These are phyloP conservation scores for Bombus terrestris DNA, from an alignment of 1,140 invertebrate species.

Conservation along the genomic window DNA sequence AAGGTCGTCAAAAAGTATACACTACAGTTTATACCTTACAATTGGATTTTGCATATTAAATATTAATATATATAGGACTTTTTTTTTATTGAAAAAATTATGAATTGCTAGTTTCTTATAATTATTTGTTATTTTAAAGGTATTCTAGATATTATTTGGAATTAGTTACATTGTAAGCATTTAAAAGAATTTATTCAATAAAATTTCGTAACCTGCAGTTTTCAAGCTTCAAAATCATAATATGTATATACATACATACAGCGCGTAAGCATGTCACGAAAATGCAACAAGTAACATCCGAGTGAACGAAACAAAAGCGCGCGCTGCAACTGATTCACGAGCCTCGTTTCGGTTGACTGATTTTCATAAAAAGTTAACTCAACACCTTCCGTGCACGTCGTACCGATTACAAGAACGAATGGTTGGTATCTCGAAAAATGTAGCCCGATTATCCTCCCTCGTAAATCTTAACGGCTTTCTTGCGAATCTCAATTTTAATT, in stretches of 20 bases:
- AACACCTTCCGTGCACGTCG: too few relatives aligned
- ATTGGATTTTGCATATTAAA: too few relatives aligned
- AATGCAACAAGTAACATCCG: conserved; percentile 47
- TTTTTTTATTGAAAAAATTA: too few relatives aligned
- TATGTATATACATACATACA: too few relatives aligned
- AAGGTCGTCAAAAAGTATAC: too few relatives aligned
- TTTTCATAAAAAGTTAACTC: not conserved
- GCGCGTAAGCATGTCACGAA: not conserved
- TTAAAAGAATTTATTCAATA: not conserved
- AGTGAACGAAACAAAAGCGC: conserved; percentile 31
- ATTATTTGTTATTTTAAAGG: too few relatives aligned
- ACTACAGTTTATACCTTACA: too few relatives aligned
- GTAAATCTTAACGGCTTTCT: not conserved
- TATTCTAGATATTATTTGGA: too few relatives aligned
- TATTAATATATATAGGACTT: too few relatives aligned
- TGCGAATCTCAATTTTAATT: conserved; percentile 32
- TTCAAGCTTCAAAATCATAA: not conserved
- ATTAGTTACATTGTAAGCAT: not conserved
- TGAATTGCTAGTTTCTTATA: too few relatives aligned
- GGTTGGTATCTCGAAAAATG: not conserved
- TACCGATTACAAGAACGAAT: too few relatives aligned
- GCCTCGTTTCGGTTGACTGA: not conserved
- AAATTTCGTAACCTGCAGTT: not conserved
- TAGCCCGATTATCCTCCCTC: not conserved
- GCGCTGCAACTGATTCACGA: not conserved